Evolutionary conservation across 1,140 invertebrate species (phyloP), one percentile per base, ranked within the genome.

Genomic region (Stenopsyche tienmushanensis): DNA sequence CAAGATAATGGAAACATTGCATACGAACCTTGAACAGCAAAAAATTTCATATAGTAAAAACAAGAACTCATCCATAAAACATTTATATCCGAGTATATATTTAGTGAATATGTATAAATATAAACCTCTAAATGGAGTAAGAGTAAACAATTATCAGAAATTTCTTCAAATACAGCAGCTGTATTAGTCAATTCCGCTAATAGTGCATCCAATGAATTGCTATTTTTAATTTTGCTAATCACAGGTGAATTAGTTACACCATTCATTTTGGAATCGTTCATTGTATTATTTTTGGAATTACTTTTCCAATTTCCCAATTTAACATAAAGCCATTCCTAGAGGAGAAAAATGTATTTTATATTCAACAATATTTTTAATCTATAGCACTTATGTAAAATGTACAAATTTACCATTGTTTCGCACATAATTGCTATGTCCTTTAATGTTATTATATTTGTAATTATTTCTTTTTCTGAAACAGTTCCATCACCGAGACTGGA

Each of bases 1-100:
- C 88, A 83, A 98, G 80, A 80, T 96, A 95, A 77, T 94, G 93
- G 77, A 97, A 97, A 76, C 94, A 97, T 74, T 97, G 94, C 25
- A 97, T 93, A 64, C 95, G 85, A 45, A 94, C 82, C 84, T 87
- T 21, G 24, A 59, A 62, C 49, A 54, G 20, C 44, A 42, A 60
- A 60, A 21, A 18, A 42, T 3, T 23, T 17, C 23, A 50, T 20
- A 9, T 17, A 34, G 29, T 34, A n/a, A n/a, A n/a, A n/a, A n/a
- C n/a, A n/a, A n/a, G n/a, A n/a, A n/a, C n/a, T n/a, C n/a, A n/a
- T n/a, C n/a, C n/a, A n/a, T n/a, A n/a, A n/a, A n/a, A n/a, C n/a
- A n/a, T n/a, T n/a, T n/a, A n/a, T n/a, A n/a, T n/a, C n/a, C n/a
- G n/a, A n/a, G n/a, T n/a, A n/a, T n/a, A n/a, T n/a, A 34, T 34